Evolutionary conservation across 2,797 vertebrate genomes (phyloP).

Genomic region (Notolepis coatsorum): DNA sequence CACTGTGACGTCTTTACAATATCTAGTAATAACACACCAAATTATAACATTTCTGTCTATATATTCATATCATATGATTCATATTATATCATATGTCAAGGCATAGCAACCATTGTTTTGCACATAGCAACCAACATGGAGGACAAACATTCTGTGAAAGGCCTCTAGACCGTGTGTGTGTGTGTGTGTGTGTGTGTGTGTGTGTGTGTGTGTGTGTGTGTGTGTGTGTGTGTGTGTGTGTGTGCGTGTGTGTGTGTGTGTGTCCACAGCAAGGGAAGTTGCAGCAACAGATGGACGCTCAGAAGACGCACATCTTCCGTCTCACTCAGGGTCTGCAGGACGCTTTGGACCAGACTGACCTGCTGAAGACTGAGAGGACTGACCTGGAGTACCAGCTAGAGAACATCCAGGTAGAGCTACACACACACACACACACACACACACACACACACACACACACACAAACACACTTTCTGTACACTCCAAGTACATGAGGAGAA

Average conservation of each 20-base stretch:
- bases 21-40: too few relatives aligned
- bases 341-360: slow-evolving; percentile 83
- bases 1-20: too few relatives aligned
- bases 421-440: neutral
- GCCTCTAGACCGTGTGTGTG: too few relatives aligned
- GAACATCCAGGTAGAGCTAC: slow-evolving; percentile 60
- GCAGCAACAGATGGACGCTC: slow-evolving; percentile 89
- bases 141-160: too few relatives aligned
- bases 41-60: neutral
- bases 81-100: neutral
- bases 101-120: too few relatives aligned
- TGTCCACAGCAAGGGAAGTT: slow-evolving; percentile 86
- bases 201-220: too few relatives aligned
- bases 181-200: too few relatives aligned
- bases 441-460: slow-evolving; percentile 3
- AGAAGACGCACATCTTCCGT: slow-evolving; percentile 89
- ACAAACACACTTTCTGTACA: neutral
- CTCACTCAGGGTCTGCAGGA: slow-evolving; percentile 85
- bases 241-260: too few relatives aligned
- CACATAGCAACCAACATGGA: too few relatives aligned
- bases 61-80: neutral
- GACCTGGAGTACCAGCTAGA: slow-evolving; percentile 87
- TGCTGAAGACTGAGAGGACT: slow-evolving; percentile 89
- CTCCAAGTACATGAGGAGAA: slow-evolving; percentile 61
- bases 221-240: neutral